Evolutionary conservation across 2,888 invertebrate species (phyloP), one percentile per base, ranked within the genome.

Genomic region (Neocrepidodera transversa): DNA sequence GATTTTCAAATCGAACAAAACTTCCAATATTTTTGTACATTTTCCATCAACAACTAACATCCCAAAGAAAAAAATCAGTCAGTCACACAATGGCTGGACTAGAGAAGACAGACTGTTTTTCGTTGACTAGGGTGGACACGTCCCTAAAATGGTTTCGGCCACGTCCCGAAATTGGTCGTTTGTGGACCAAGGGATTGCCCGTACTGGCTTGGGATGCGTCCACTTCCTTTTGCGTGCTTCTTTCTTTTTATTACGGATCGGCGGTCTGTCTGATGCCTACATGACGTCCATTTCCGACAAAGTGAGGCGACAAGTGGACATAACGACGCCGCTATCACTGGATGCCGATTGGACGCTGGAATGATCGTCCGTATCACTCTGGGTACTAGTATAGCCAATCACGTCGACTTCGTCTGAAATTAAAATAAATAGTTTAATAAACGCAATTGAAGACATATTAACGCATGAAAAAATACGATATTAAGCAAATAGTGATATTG

Each of bases 321-420:
- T 85, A 74, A 85, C 85, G 77, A 87, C 88, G 71, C 89, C 91
- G 75, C 90, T 90, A 82, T 88, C 88, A 75, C 87, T 87, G 73
- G 86, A 86, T 57, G 87, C 87, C 67, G 90, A 91, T 80, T 88
- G 87, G 76, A 91, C 87, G 79, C 92, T 92, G 81, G 92, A 92
- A 70, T 92, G 92, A 81, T 92, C 92, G 80, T 91, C 90, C 78
- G 89, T 91, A 80, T 90, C 90, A 83, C 89, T 91, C 78, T 90
- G 90, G 83, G 89, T 91, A 78, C 90, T 90, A 78, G 90, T 90
- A 82, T 92, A 92, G 58, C 92, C 92, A 74, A 91, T 89, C 76
- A 92, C 91, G 81, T 92, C 92, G 74, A 92, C 90, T 80, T 92
- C 92, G 82, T 92, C 91, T 92, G 86, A 10, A 61, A 62, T 57